Base-by-base conservation (phyloP, 30 jellyfish, hydroid and myxozoan species). In the Hydra vulgaris region DNA sequence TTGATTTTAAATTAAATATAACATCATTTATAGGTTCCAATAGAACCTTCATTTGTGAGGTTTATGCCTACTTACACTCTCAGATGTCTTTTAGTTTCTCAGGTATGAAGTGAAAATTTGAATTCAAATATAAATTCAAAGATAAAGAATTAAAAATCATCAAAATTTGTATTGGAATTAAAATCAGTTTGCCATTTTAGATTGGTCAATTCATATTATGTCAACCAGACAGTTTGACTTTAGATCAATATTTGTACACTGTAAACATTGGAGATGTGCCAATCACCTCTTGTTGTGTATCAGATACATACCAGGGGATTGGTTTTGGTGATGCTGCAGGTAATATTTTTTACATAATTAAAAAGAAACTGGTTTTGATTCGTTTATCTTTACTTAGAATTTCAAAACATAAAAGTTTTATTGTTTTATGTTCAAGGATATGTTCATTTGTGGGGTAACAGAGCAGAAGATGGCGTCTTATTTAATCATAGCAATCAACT, bases 261-360 rank as follows among this genome's bases (percentile, higher is more conserved):
- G 76, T 90, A 69, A 84, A 85, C 74, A 82, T 84, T 21, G 89
- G 87, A 26, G 95, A 96, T 66, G 88, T 89, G 20, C 52, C 86
- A 76, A 25, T 94, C 1, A 92, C 81, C 89, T 95, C 86, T 69
- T 88, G 87, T 78, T 93, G 85, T 26, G 88, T 94, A 19, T 87
- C 99, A 3, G 81, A 89, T 4, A 68, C 96, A 16, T 88, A 75
- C 26, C 96, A 94, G 74, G 95, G 95, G 70, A 18, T 94, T 26
- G 95, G 94, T 25, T 87, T 94, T 82, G 96, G 90, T 17, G 99
- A 94, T 79, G 85, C 96, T 0, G 87, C 96, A 22, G 96, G 99
- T 94, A 74, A 12, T 8, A 3, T 68, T 3, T 68, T 68, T 68
- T 56, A 56, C n/a, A 17, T 56, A 12, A 54, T 56, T n/a, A n/a